phyloP scores from a whole-genome alignment of 2,888 invertebrate species.

The Mythimna vitellina region DNA sequence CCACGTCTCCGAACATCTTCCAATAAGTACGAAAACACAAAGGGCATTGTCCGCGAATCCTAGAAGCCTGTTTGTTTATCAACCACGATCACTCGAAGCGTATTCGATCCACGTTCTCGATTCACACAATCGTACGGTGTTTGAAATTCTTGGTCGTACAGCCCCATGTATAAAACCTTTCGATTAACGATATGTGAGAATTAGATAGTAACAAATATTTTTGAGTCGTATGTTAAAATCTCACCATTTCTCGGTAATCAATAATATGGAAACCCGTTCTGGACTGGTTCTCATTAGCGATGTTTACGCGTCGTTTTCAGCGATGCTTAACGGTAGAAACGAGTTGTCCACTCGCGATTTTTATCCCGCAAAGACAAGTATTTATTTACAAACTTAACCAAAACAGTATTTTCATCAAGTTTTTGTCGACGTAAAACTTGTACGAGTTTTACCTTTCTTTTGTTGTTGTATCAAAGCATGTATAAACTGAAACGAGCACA shows the following conservation, averaged over 20 bases:
- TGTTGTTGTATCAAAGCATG: conserved; percentile 70
- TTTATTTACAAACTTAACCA: conserved; percentile 82
- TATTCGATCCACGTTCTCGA: conserved; percentile 88
- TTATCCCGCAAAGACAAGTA: conserved; percentile 67
- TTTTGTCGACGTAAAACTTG: conserved; percentile 63
- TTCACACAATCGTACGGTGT: conserved; percentile 87
- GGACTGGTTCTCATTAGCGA: conserved; percentile 73
- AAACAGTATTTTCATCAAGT: conserved; percentile 63
- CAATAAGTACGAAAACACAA: conserved; percentile 65
- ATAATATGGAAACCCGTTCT: conserved; percentile 76
- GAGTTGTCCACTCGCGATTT: conserved; percentile 80
- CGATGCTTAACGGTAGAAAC: conserved; percentile 86
- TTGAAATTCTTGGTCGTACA: conserved; percentile 80
- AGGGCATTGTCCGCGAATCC: conserved; percentile 83
- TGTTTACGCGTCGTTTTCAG: conserved; percentile 84
- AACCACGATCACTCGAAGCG: conserved; percentile 78
- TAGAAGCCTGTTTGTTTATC: conserved; percentile 83
- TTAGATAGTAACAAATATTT: conserved; percentile 52
- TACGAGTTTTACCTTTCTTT: conserved; percentile 69
- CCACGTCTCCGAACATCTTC: conserved; percentile 46
- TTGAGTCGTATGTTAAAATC: conserved; percentile 54
- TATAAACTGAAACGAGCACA: conserved; percentile 61
- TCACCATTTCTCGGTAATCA: conserved; percentile 70
- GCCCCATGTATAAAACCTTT: conserved; percentile 79
- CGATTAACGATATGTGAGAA: conserved; percentile 64